Evolutionary conservation across 2,797 vertebrate genomes (phyloP).

Genomic region (Lacerta agilis): DNA sequence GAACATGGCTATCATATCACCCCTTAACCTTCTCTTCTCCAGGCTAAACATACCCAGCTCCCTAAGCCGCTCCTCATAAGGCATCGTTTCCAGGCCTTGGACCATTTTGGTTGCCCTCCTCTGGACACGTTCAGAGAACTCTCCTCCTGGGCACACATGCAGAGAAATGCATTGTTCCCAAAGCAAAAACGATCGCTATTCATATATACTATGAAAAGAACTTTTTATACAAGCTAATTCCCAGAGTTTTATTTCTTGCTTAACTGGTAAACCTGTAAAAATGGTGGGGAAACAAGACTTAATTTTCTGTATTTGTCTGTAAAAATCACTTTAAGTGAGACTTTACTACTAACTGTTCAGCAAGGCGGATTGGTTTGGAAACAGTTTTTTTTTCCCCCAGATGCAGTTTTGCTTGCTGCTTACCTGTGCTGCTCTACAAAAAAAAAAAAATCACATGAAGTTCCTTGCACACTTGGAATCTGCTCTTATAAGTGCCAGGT

Average conservation of each 20-base stretch:
- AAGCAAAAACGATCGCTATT: neutral
- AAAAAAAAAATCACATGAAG: neutral
- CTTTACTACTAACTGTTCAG: neutral
- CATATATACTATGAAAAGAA: neutral
- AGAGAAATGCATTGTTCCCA: neutral
- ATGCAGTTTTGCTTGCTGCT: accelerated
- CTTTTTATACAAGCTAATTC: no score
- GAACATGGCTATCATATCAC: no score
- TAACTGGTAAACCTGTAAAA: neutral
- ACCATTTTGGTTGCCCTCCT: no score
- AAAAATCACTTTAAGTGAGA: neutral
- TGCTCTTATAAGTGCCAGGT: neutral
- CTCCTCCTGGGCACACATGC: no score
- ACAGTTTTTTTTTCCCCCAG: neutral
- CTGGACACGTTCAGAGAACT: no score
- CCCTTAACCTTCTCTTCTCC: no score
- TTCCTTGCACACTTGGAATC: neutral
- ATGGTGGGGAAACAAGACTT: neutral
- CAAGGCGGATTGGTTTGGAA: neutral
- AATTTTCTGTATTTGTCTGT: neutral
- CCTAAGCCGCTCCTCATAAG: no score
- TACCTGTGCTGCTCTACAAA: accelerated
- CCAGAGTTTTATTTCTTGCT: neutral
- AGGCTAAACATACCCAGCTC: no score
- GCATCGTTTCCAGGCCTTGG: no score